Conservation (phyloP, 2,888 invertebrate genomes). For the Sepioteuthis lessoniana region DNA sequence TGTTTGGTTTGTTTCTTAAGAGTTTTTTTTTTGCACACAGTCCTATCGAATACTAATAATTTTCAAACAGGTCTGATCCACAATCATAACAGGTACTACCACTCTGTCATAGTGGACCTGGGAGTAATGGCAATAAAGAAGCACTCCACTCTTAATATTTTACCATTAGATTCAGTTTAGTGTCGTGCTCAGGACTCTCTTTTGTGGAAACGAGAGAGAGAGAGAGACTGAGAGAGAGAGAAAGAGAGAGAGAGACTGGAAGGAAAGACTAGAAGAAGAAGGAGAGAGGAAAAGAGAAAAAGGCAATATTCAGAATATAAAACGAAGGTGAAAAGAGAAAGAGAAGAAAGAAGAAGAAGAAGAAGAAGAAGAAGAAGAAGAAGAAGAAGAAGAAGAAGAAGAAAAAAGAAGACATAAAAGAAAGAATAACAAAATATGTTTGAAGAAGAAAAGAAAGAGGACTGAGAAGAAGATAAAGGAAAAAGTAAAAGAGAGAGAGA, state of each 20-base stretch:
- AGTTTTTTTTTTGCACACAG: no score
- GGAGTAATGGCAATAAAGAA: no score
- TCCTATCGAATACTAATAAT: no score
- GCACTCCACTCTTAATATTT: no score
- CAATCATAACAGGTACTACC: no score
- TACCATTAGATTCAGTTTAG: no score
- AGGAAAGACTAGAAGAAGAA: background rate
- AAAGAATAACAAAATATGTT: background rate
- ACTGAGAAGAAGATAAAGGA: no score
- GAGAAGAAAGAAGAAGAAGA: background rate
- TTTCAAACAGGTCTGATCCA: no score
- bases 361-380: background rate
- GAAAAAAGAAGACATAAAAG: background rate
- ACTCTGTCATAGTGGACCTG: no score
- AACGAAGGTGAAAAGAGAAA: background rate
- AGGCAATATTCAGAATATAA: background rate
- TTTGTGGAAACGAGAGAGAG: background rate
- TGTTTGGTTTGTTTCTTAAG: no score
- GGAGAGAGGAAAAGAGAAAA: background rate
- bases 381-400: background rate
- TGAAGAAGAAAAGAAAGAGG: background rate
- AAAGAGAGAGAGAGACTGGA: background rate
- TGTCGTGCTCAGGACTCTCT: no score
- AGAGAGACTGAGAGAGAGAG: background rate
- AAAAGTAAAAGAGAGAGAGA: background rate